Evolutionary conservation across 2,888 invertebrate species (phyloP), one percentile per base, ranked within the genome.

Genomic region (Cephus sareptanus): DNA sequence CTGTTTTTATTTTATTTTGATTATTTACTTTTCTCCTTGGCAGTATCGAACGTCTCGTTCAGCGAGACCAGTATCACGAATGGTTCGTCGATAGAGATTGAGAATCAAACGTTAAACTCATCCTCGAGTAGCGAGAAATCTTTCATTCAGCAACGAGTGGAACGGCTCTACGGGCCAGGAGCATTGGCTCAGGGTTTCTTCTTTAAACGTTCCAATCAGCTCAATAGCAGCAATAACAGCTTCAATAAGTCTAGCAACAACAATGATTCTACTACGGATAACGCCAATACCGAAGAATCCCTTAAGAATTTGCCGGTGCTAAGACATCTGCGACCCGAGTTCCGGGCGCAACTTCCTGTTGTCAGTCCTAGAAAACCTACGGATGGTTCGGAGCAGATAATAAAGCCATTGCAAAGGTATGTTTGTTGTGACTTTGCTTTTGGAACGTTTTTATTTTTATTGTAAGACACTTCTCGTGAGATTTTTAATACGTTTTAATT

Each of bases 121-220:
- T 83, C 79, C n/a, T 82, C 87, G 69, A 87, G 81, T 78, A 89
- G 87, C 81, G 90, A 91, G 78, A 93, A 93, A 83, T 93, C 97
- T 75, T 97, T 97, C 87, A 97, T 98, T 73, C 96, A 97, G 88
- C 97, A 97, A 88, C 94, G 97, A 73, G 97, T 98, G 1, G 98
- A 98, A 87, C 93, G 97, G 76, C 92, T 98, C 3, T 98, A 97
- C 89, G 98, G 98, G 0, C 97, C 97, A 6, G 96, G 97, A 6
- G 97, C 97, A 1, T 90, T 97, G 56, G 97, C 97, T 1, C 97
- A 97, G 90, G 96, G 96, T 1, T 97, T 97, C 90, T 96, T 97
- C 90, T 90, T 89, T 82, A 91, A 91, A 78, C 86, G 88, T 82
- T 81, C 85, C 34, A 85, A 81, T 75, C 85, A 93, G 92, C 84